These are phyloP conservation scores for Myxocyprinus asiaticus DNA, from an alignment of 2,113 vertebrate species.

Conservation along the genomic window DNA sequence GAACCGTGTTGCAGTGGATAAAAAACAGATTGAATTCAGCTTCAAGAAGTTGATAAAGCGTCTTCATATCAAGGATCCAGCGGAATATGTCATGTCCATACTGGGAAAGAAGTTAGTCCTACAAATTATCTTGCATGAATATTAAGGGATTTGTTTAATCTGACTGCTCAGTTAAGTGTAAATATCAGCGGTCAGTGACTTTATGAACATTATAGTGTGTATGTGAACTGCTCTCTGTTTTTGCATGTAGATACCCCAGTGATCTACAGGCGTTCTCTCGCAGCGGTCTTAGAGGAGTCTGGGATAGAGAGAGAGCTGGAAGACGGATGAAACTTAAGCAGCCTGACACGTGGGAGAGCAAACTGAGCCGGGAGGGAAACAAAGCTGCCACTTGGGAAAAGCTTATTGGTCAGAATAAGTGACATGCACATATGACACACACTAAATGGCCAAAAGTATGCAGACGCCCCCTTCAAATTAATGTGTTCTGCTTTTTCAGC, in stretches of 20 bases:
- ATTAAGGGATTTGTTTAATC: too few species aligned
- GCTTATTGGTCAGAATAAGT: conserved; percentile 77
- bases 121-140: background rate
- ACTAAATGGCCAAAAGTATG: background rate
- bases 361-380: conserved; percentile 80
- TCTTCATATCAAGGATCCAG: conserved; percentile 84
- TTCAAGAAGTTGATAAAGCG: conserved; percentile 83
- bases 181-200: too few species aligned
- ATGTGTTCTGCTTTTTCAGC: too few species aligned
- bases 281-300: conserved; percentile 80
- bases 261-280: conserved; percentile 72
- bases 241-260: conserved; percentile 77
- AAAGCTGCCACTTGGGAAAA: conserved; percentile 80
- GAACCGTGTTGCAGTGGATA: conserved; percentile 59
- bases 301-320: conserved; percentile 79
- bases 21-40: conserved; percentile 74
- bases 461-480: too few species aligned
- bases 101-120: conserved; percentile 80
- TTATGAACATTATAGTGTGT: background rate
- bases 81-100: conserved; percentile 80
- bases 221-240: background rate
- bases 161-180: too few species aligned
- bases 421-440: background rate
- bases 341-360: conserved; percentile 83
- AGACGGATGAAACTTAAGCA: conserved; percentile 80